These are phyloP conservation scores for Lutraria rhynchaena DNA, from an alignment of 1,140 invertebrate species.

Conservation along the genomic window DNA sequence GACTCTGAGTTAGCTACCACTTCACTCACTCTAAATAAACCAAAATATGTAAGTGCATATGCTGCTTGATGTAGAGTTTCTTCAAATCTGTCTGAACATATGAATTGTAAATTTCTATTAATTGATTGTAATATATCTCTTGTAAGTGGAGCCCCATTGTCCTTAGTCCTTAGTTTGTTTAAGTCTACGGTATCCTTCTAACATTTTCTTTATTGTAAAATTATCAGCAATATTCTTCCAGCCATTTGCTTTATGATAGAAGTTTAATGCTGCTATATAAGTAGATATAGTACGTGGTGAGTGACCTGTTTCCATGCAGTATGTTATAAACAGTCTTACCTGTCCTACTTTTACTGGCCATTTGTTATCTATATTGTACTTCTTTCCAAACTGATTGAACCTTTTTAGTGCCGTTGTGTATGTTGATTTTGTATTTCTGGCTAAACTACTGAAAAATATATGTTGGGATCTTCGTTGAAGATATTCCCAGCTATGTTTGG, in stretches of 20 bases:
- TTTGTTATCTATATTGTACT: background rate
- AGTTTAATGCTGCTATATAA: background rate
- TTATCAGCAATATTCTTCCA: background rate
- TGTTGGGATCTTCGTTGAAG: conserved; percentile 1
- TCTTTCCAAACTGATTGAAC: conserved; percentile 17
- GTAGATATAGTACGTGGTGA: background rate
- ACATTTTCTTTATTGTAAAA: conserved; percentile 7
- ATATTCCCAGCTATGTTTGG: conserved; percentile 23
- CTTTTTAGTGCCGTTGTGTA: conserved; percentile 11
- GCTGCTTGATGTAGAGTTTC: conserved; percentile 5
- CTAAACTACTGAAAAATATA: conserved; percentile 2
- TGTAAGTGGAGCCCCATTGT: background rate
- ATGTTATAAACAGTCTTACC: conserved; percentile 24
- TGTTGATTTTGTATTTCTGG: conserved; percentile 7
- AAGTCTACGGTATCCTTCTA: conserved; percentile 32
- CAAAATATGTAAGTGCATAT: conserved; percentile 45
- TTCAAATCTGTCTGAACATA: background rate
- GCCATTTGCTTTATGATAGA: background rate
- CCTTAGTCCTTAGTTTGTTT: background rate
- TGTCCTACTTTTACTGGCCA: conserved; percentile 6
- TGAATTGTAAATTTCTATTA: background rate
- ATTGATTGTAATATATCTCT: background rate
- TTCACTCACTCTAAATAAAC: conserved; percentile 44
- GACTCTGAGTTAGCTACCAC: background rate
- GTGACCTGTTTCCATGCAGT: conserved; percentile 1